phyloP scores from a whole-genome alignment of 2,797 vertebrate species.

The Mionectes olivaceus region DNA sequence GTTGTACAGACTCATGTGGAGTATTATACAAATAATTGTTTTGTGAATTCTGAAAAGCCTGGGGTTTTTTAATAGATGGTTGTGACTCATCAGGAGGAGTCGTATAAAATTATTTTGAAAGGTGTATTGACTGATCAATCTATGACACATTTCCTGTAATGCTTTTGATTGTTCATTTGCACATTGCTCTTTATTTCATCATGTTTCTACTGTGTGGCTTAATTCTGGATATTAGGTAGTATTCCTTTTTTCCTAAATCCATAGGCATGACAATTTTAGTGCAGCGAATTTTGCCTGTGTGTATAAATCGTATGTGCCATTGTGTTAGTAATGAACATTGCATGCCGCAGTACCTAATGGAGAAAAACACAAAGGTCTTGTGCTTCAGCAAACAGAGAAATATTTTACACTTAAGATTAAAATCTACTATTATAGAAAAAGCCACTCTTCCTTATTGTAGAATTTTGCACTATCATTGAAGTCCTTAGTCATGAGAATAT shows the following conservation, averaged over 20 bases:
- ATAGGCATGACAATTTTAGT: background rate
- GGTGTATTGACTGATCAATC: background rate
- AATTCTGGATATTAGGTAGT: background rate
- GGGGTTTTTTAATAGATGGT: background rate
- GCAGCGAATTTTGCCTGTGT: background rate
- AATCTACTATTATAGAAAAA: background rate
- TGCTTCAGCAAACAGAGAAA: background rate
- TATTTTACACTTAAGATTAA: background rate
- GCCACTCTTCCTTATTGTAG: background rate
- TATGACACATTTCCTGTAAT: background rate
- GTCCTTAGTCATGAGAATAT: background rate
- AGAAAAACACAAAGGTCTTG: background rate
- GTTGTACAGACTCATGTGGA: background rate
- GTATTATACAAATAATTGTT: background rate
- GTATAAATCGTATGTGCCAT: background rate
- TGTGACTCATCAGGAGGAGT: background rate
- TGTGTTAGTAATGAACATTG: background rate
- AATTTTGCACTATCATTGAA: background rate
- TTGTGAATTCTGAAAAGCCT: background rate
- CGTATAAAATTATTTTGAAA: background rate
- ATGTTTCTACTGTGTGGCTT: background rate
- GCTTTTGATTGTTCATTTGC: background rate
- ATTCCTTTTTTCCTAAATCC: background rate
- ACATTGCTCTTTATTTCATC: background rate
- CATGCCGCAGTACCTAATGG: background rate